Conservation (phyloP, 2,888 invertebrate genomes). For the Salpingus planirostris region DNA sequence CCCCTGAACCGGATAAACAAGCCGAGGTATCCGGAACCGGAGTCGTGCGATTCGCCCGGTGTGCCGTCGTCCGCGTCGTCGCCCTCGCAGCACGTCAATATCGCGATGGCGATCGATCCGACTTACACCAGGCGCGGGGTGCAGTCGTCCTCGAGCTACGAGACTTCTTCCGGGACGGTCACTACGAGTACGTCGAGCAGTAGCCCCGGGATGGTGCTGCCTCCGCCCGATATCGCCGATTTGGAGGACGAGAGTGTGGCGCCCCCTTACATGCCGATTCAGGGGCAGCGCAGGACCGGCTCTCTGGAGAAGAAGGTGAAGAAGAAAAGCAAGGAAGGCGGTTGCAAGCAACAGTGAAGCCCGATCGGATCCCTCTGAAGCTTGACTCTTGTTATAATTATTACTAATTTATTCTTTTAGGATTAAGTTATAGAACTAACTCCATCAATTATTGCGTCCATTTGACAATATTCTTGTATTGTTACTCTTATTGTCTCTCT, state of each 20-base stretch:
- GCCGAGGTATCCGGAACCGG: conserved; percentile 36
- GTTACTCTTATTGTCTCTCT: not conserved
- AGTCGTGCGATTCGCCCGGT: conserved; percentile 21
- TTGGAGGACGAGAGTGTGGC: conserved; percentile 47
- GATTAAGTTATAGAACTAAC: too few relatives aligned
- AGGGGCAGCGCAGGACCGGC: conserved; percentile 60
- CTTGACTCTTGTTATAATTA: too few relatives aligned
- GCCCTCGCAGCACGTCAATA: conserved; percentile 44
- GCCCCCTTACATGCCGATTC: conserved; percentile 71
- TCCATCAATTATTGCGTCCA: not conserved
- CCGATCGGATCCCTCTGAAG: too few relatives aligned
- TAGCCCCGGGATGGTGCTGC: conserved; percentile 31
- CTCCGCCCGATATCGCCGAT: conserved; percentile 29
- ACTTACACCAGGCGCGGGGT: conserved; percentile 44
- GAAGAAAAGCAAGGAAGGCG: conserved; percentile 34
- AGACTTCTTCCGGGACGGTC: conserved; percentile 34
- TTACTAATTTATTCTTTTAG: too few relatives aligned
- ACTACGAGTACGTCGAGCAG: conserved; percentile 34
- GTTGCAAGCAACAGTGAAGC: conserved; percentile 39
- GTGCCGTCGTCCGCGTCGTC: conserved; percentile 22
- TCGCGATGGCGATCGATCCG: conserved; percentile 60
- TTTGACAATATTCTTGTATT: conserved; percentile 2
- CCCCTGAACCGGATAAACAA: conserved; percentile 31
- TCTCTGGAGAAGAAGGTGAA: conserved; percentile 52
- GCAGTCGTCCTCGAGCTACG: conserved; percentile 33